phyloP scores from a whole-genome alignment of 1,140 invertebrate genomes.

The Drosophila simulans region DNA sequence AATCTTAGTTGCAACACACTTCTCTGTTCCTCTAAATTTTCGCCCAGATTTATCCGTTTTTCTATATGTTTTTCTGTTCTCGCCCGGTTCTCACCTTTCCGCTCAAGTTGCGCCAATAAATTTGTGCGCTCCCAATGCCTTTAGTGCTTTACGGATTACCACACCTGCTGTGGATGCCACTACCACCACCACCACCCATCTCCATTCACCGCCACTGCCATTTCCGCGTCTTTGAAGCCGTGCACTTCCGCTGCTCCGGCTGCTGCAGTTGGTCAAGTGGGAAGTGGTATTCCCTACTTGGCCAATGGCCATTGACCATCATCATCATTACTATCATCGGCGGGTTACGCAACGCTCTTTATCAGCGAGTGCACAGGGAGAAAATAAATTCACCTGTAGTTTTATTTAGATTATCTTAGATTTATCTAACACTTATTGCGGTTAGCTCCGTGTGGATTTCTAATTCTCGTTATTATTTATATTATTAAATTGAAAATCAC shows the following conservation, averaged over 20 bases:
- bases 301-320: constrained; percentile 39
- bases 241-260: constrained; percentile 28
- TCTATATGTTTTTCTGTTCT: constrained; percentile 10
- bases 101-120: constrained; percentile 46
- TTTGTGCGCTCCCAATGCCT: constrained; percentile 39
- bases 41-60: neutral
- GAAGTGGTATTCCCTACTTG: constrained; percentile 42
- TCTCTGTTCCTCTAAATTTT: neutral
- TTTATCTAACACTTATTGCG: too few species aligned
- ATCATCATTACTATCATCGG: constrained; percentile 18
- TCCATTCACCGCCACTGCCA: neutral
- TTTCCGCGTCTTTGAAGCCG: constrained; percentile 31
- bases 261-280: constrained; percentile 29
- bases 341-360: constrained; percentile 59
- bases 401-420: too few species aligned
- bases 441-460: too few species aligned
- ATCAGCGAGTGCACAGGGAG: constrained; percentile 1
- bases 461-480: too few species aligned
- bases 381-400: neutral
- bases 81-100: constrained; percentile 28
- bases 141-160: constrained; percentile 42
- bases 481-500: too few species aligned
- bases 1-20: constrained; percentile 17
- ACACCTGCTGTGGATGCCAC: constrained; percentile 4
- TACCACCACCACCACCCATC: neutral